Base-by-base conservation (phyloP, 2,888 invertebrate species). In the Drosophila monieri region DNA sequence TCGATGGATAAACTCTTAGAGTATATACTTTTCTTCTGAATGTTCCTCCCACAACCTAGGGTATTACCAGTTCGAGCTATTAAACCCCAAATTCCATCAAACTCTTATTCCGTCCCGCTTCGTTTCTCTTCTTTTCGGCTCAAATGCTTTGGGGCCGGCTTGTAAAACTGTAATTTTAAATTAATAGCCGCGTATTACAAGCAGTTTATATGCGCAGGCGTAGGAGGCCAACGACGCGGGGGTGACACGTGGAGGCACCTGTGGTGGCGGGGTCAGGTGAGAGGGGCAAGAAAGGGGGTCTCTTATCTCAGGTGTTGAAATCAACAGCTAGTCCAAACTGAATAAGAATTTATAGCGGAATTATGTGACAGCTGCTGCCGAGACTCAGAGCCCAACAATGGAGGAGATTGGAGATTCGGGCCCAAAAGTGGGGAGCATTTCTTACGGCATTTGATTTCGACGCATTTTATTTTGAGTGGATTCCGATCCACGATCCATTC, bases 321-420 rank as follows among this genome's bases (percentile, higher is more conserved):
- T 81, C 80, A 80, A 76, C 81, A 88, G 84, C 89, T 87, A 84
- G 81, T 73, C 79, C 77, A 71, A 85, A 78, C 80, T 88, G 77
- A 77, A 81, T 85, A 79, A 81, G 84, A 89, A 86, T 85, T 88
- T 89, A 85, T 85, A 85, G 81, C 76, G 85, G 88, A 89, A 84
- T 89, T 88, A 88, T 88, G 83, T 87, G 90, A 85, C 85, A 81
- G 80, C 73, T 76, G 81, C 83, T 85, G 88, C 85, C 70, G 85
- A 60, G 62, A 6, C 60, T 60, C 30, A 46, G 5, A 12, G 32
- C 64, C 32, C 71, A 64, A 64, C 52, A 65, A 64, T 37, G 51
- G 35, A 37, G 52, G 41, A 41, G 18, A 44, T 51, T 56, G 56
- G 48, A 52, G 59, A 47, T 66, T 62, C 47, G 59, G 65, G 70